Evolutionary conservation across 30 jellyfish, hydroid and myxozoan species (phyloP).

Genomic region (Sanderia malayensis): DNA sequence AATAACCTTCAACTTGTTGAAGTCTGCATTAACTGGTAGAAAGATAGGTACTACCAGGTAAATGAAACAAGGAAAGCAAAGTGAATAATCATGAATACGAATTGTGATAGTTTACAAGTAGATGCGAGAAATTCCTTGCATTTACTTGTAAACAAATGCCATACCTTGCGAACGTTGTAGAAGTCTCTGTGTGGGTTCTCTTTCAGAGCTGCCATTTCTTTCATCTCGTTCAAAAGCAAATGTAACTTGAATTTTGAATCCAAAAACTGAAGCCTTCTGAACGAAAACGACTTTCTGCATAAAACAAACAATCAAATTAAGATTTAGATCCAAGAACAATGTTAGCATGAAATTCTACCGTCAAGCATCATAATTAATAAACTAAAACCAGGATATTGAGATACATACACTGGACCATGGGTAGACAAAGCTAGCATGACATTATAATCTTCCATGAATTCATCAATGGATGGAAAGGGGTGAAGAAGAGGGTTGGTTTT

Average conservation of each 20-base stretch:
- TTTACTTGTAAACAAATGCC: no score
- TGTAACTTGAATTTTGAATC: slow-evolving; percentile 94
- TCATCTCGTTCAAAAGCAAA: slow-evolving; percentile 75
- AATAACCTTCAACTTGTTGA: no score
- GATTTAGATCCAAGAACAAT: no score
- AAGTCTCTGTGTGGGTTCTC: slow-evolving; percentile 96
- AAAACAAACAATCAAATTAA: no score
- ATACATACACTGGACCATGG: slow-evolving; percentile 99
- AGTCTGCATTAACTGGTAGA: no score
- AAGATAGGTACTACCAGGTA: no score
- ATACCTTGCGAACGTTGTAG: slow-evolving; percentile 94
- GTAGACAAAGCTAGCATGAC: slow-evolving; percentile 83
- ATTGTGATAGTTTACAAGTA: no score
- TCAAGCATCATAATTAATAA: neutral
- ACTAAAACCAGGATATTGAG: no score
- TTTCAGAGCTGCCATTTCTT: slow-evolving; percentile 92
- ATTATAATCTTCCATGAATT: slow-evolving; percentile 94
- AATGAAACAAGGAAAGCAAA: no score
- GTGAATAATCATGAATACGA: no score
- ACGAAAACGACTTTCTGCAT: slow-evolving; percentile 89
- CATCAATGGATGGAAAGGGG: slow-evolving; percentile 89
- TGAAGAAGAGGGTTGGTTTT: slow-evolving; percentile 56
- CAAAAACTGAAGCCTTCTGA: slow-evolving; percentile 85
- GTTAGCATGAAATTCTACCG: no score
- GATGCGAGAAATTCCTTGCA: no score